Conservation (phyloP, 2,888 invertebrate genomes). For the Phyllotreta striolata region DNA sequence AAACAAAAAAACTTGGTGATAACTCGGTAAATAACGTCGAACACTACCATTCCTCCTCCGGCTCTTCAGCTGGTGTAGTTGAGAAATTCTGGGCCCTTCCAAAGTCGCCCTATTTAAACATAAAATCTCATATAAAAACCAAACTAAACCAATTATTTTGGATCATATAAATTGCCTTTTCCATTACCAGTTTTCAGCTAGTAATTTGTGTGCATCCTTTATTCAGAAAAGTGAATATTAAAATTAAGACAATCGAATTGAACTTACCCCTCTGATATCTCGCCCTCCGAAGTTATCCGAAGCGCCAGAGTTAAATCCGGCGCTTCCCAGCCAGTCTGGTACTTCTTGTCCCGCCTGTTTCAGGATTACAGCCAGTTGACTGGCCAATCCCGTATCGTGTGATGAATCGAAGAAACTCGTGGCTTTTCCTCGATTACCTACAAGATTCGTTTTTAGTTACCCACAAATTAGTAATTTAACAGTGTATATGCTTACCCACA, state of each 20-base stretch:
- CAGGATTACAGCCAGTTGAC: conserved; percentile 76
- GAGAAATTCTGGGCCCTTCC: conserved; percentile 49
- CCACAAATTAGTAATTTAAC: neutral
- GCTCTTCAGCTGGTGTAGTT: conserved; percentile 59
- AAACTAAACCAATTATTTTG: neutral
- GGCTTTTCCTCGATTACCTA: conserved; percentile 79
- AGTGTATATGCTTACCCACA: conserved; percentile 69
- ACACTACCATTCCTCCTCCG: conserved; percentile 67
- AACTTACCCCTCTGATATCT: conserved; percentile 72
- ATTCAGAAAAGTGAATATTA: conserved; percentile 2
- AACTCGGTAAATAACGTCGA: neutral
- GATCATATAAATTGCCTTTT: no score
- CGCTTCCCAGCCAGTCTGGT: conserved; percentile 75
- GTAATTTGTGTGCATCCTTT: no score
- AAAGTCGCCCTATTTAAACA: conserved; percentile 48
- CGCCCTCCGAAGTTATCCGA: conserved; percentile 72
- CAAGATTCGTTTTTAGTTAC: neutral
- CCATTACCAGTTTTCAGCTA: no score
- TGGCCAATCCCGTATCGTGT: conserved; percentile 69
- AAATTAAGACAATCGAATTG: neutral
- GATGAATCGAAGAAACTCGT: conserved; percentile 81
- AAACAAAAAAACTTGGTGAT: no score
- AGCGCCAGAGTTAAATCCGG: conserved; percentile 63
- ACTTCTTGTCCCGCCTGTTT: conserved; percentile 79
- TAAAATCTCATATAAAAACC: conserved; percentile 20